Evolutionary conservation across 30 jellyfish, hydroid and myxozoan genomes (phyloP), one percentile per base, ranked within the genome.

Genomic region (Catostylus mosaicus): DNA sequence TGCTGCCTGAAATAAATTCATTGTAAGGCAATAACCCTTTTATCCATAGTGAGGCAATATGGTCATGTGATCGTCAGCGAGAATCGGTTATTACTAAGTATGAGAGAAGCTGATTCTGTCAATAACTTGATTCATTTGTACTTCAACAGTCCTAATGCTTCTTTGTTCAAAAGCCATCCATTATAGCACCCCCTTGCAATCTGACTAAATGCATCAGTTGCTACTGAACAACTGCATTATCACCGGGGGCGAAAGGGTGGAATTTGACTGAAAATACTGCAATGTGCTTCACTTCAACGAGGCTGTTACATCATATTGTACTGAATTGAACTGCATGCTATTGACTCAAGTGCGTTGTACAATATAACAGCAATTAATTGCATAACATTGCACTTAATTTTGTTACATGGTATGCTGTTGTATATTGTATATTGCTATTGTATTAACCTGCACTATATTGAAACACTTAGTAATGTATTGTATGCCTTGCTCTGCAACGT

Each of bases 1-100:
- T 46, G 60, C 89, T 79, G 0, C 89, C 89, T 79, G 29, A 16
- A 24, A 71, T 2, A 71, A 40, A 71, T 61, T 31, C 65, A 26
- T 22, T 19, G 48, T 11, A 65, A 65, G 7, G 23, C 32, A 59
- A 59, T 10, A 59, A 24, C 26, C 30, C 16, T 14, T 10, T 20
- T n/a, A n/a, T n/a, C n/a, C n/a, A n/a, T n/a, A n/a, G n/a, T n/a
- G n/a, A n/a, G n/a, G n/a, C n/a, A n/a, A n/a, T n/a, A n/a, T n/a
- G n/a, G n/a, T n/a, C n/a, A n/a, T n/a, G n/a, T n/a, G n/a, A n/a
- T n/a, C n/a, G n/a, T n/a, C n/a, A n/a, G n/a, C n/a, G n/a, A n/a
- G n/a, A n/a, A n/a, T n/a, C n/a, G 63, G 63, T 16, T 3, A 4
- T 23, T 9, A 48, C 11, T 48, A 2, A 48, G 24, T 40, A 40